Percentiles rank a stretch among this genome's conserved stretches.
Evolutionary conservation across 1,140 invertebrate species (phyloP).

Genomic region (Heterodera carotae): DNA sequence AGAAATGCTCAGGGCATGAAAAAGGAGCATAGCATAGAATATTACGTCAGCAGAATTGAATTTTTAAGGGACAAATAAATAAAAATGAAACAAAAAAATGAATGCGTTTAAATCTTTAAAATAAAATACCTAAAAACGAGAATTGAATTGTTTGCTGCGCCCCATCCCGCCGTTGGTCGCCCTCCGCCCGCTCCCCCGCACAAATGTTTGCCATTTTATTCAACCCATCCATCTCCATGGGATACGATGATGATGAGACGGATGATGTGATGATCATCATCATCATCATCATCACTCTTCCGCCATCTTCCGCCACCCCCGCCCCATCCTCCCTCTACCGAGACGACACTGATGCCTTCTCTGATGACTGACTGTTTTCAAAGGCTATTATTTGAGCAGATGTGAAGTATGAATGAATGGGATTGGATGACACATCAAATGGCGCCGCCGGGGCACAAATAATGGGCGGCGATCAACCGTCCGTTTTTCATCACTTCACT

Average conservation of each 20-base stretch:
- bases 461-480: not conserved
- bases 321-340: too few species aligned
- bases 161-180: too few species aligned
- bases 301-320: too few species aligned
- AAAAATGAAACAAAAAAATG: not conserved
- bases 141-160: not conserved
- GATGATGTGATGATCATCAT: too few species aligned
- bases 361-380: not conserved
- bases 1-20: too few species aligned
- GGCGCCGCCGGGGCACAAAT: too few species aligned
- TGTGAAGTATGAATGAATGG: not conserved
- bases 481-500: not conserved
- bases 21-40: too few species aligned
- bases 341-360: too few species aligned
- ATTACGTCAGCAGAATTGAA: too few species aligned
- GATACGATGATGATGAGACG: conserved; percentile 1
- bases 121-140: not conserved
- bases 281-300: not conserved
- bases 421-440: not conserved
- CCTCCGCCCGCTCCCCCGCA: not conserved
- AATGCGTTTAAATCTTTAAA: not conserved
- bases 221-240: not conserved
- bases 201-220: conserved; percentile 4
- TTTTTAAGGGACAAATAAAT: too few species aligned
- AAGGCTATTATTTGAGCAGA: not conserved